Percentiles rank a stretch among this genome's conserved stretches.
These are phyloP conservation scores for Rhaphigaster nebulosa DNA, from an alignment of 2,888 invertebrate genomes.

Conservation along the genomic window DNA sequence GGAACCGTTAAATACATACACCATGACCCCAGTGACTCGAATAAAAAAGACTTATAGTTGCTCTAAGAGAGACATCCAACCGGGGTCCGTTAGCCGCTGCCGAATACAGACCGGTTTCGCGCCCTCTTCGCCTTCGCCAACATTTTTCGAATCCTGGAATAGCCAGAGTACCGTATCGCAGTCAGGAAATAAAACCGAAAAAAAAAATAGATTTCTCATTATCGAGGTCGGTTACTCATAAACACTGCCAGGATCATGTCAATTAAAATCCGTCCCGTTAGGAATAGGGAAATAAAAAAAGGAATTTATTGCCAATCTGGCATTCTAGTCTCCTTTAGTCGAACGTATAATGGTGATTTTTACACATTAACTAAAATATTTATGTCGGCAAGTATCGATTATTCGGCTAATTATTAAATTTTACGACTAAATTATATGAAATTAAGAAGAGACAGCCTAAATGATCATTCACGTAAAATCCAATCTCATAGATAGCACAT, in stretches of 20 bases:
- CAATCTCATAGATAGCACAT: no score
- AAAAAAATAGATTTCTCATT: neutral
- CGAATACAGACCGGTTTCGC: constrained; percentile 7
- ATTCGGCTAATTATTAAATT: neutral
- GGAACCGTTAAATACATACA: neutral
- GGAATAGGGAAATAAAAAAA: neutral
- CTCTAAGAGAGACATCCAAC: neutral
- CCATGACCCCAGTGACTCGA: neutral
- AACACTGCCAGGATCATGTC: neutral
- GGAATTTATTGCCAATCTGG: neutral
- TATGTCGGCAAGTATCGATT: neutral
- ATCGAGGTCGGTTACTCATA: neutral
- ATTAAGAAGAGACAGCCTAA: neutral
- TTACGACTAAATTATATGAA: neutral
- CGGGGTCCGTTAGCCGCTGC: neutral
- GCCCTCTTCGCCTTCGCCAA: neutral
- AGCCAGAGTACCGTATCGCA: neutral
- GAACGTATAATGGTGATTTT: neutral
- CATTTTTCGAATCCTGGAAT: neutral
- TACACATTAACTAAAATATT: neutral
- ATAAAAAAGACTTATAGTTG: neutral
- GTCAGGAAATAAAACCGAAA: neutral
- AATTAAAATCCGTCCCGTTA: constrained; percentile 1
- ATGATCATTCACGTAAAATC: no score
- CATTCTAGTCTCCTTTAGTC: neutral